Conservation (phyloP, 2,888 invertebrate species). For the Neoascia interrupta region DNA sequence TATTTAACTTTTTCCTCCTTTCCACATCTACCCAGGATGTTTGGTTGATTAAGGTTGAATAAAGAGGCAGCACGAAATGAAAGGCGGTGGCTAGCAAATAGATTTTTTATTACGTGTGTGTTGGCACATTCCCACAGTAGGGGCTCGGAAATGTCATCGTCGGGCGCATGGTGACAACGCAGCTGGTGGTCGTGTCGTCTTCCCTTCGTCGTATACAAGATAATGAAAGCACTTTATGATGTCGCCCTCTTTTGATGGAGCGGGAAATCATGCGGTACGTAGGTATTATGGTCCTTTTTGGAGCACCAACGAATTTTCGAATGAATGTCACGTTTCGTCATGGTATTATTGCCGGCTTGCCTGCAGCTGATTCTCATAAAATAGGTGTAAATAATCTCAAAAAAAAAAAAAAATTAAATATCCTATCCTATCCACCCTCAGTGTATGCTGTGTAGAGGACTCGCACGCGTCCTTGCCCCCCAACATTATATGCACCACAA, state of each 20-base stretch:
- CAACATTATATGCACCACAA: slow-evolving; percentile 6
- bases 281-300: not conserved
- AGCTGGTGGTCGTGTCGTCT: slow-evolving; percentile 47
- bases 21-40: slow-evolving; percentile 43
- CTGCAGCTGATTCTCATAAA: slow-evolving; percentile 57
- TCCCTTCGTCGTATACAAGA: no score
- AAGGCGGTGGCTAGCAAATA: slow-evolving; percentile 41
- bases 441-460: slow-evolving; percentile 45
- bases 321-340: slow-evolving; percentile 62
- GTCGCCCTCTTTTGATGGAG: not conserved
- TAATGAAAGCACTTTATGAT: slow-evolving; percentile 46
- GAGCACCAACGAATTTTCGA: slow-evolving; percentile 15
- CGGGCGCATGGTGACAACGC: slow-evolving; percentile 16
- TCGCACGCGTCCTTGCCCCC: slow-evolving; percentile 14
- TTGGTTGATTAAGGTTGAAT: slow-evolving; percentile 64
- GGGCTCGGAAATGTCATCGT: slow-evolving; percentile 24
- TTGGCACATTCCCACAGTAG: slow-evolving; percentile 33
- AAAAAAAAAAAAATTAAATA: slow-evolving; percentile 22
- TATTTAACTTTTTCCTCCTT: slow-evolving; percentile 27
- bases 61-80: slow-evolving; percentile 28
- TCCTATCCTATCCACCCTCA: not conserved
- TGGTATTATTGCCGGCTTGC: slow-evolving; percentile 22
- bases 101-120: slow-evolving; percentile 39
- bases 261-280: not conserved
- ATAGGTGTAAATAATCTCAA: slow-evolving; percentile 62